phyloP scores from a whole-genome alignment of 1,140 invertebrate genomes.

The Ridgeia piscesae region DNA sequence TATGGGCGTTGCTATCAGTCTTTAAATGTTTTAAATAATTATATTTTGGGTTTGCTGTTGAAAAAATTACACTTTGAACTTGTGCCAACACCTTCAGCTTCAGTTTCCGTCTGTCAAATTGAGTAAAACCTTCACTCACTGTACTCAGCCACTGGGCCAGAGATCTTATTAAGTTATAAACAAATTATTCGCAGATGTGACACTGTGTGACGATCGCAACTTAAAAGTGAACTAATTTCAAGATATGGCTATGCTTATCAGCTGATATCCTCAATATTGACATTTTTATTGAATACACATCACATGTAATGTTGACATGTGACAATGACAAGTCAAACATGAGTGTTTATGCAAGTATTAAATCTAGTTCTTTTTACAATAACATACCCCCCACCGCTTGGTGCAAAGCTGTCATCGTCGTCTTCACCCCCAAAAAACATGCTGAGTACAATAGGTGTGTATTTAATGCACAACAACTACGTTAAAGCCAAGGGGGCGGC shows the following conservation, averaged over 20 bases:
- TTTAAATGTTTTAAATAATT: too few relatives aligned
- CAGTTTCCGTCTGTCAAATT: too few relatives aligned
- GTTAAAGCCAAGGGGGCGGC: background rate
- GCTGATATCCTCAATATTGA: background rate
- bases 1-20: too few relatives aligned
- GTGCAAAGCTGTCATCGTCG: background rate
- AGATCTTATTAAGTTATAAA: too few relatives aligned
- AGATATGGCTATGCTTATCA: background rate
- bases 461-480: background rate
- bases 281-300: background rate
- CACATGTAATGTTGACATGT: too few relatives aligned
- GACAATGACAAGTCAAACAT: background rate
- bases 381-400: conserved; percentile 11
- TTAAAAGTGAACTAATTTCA: background rate
- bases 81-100: too few relatives aligned
- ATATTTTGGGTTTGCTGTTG: too few relatives aligned
- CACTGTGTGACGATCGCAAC: background rate
- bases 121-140: too few relatives aligned
- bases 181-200: too few relatives aligned
- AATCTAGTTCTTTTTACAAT: background rate
- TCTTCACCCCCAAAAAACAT: conserved; percentile 23
- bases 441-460: background rate
- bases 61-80: too few relatives aligned
- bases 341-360: background rate
- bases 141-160: too few relatives aligned